Base-by-base conservation (phyloP, 2,113 vertebrate species). In the Heterotis niloticus region DNA sequence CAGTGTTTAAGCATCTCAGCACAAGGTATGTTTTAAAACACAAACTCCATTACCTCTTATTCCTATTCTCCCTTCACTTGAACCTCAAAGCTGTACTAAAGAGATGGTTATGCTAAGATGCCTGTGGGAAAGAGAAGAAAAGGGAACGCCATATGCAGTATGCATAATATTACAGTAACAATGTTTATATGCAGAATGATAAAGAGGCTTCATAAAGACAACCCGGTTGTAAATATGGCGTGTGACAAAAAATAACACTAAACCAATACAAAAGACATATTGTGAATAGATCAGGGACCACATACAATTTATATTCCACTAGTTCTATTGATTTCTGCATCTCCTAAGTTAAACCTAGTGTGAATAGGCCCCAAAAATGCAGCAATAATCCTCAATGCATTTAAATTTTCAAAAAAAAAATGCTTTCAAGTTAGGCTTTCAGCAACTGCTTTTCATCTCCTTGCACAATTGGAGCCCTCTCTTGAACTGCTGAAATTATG, bases 11-110 rank as follows among this genome's bases (percentile, higher is more conserved):
- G 76, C 77, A 80, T 78, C 62, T 75, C 66, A 77, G 75, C 64
- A 80, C 68, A 85, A 81, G 82, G 73, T 78, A 80, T 77, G 74
- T 69, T 54, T 60, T 76, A 44, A 79, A 52, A 79, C 62, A 82
- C 79, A 9, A 79, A 79, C 57, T 51, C 52, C 71, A 78, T 76
- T 81, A 70, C 51, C 76, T 72, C 57, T 74, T 57, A 64, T 57
- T 75, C 80, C 73, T 28, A 72, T 34, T 81, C 80, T 81, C 72
- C 64, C 68, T 79, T 56, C 82, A 76, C 65, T 83, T 82, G 78
- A 80, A 80, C 51, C 82, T 77, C 28, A 75, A 81, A 81, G 51
- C 71, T 2, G 81, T 73, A 82, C 76, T 75, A 69, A 81, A 81
- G 76, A 85, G 66, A 83, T 81, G 79, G 62, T 34, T 52, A 69